Percentiles rank a stretch among this genome's conserved stretches.
Conservation (phyloP, 2,888 invertebrate genomes). For the Crematogaster levior region DNA sequence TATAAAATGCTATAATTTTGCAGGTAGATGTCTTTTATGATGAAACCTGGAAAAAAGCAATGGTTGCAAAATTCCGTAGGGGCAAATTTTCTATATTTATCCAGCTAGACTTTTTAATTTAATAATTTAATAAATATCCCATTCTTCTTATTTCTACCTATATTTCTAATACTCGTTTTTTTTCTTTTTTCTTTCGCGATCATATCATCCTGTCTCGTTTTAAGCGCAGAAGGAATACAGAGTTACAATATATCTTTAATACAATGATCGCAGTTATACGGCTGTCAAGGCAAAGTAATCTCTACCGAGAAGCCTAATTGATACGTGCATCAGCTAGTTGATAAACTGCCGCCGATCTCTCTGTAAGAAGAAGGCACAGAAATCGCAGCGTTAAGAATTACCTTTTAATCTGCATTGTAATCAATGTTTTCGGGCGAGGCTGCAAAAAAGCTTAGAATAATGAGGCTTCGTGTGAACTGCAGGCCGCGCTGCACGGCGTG, state of each 20-base stretch:
- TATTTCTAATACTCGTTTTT: background rate
- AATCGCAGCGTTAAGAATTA: background rate
- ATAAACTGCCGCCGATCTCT: background rate
- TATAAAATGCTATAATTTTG: too few species aligned
- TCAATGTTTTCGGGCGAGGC: background rate
- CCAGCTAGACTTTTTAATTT: too few species aligned
- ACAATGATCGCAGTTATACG: background rate
- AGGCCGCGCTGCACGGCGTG: background rate
- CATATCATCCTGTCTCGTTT: too few species aligned
- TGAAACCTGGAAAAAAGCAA: too few species aligned
- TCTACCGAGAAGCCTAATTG: background rate
- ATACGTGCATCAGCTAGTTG: background rate
- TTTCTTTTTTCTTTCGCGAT: background rate
- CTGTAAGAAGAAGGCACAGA: background rate
- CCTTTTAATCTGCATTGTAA: conserved; percentile 19
- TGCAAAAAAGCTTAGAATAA: conserved; percentile 14
- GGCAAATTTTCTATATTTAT: too few species aligned
- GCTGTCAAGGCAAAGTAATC: background rate
- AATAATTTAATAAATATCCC: background rate
- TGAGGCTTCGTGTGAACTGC: conserved; percentile 13
- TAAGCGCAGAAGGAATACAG: background rate
- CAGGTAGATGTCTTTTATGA: too few species aligned
- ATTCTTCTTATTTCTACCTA: background rate
- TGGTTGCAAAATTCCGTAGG: too few species aligned
- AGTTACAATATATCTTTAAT: background rate